Conservation (phyloP, 2,888 invertebrate species). For the Stenolophus ochropezus region DNA sequence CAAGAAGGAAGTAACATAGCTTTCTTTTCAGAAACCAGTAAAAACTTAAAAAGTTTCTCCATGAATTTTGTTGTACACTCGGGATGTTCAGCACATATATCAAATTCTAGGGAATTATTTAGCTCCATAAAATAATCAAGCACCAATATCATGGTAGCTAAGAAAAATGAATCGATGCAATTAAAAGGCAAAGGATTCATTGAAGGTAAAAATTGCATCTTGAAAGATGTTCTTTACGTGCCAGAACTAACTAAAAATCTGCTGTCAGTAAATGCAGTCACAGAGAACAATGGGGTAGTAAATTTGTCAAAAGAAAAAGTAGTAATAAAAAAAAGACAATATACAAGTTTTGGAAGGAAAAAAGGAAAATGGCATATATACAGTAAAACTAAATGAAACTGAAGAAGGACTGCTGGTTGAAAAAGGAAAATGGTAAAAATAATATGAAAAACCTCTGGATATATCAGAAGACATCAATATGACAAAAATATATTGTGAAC, state of each 20-base stretch:
- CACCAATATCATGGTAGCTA: background rate
- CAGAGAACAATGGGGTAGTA: conserved; percentile 11
- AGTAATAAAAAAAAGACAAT: background rate
- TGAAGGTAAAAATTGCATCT: background rate
- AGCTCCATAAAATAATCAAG: background rate
- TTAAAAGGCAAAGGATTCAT: background rate
- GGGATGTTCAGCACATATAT: too few relatives aligned
- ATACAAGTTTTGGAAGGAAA: conserved; percentile 3
- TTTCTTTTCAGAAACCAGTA: background rate
- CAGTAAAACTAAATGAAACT: background rate
- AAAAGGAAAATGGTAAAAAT: background rate
- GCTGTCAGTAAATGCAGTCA: conserved; percentile 26
- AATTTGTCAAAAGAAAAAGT: conserved; percentile 35
- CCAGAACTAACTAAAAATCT: conserved; percentile 35
- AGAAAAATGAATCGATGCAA: conserved; percentile 18
- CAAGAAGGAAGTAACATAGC: background rate
- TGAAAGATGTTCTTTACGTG: conserved; percentile 16
- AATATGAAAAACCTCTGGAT: conserved; percentile 60
- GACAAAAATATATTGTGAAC: conserved; percentile 25
- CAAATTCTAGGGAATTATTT: conserved; percentile 10
- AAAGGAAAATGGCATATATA: conserved; percentile 27
- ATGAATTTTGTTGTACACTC: too few relatives aligned
- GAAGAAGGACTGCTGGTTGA: background rate
- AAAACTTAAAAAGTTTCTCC: too few relatives aligned
- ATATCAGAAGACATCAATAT: too few relatives aligned